Evolutionary conservation across 2,888 invertebrate genomes (phyloP).

Genomic region (Micropterix aruncella): DNA sequence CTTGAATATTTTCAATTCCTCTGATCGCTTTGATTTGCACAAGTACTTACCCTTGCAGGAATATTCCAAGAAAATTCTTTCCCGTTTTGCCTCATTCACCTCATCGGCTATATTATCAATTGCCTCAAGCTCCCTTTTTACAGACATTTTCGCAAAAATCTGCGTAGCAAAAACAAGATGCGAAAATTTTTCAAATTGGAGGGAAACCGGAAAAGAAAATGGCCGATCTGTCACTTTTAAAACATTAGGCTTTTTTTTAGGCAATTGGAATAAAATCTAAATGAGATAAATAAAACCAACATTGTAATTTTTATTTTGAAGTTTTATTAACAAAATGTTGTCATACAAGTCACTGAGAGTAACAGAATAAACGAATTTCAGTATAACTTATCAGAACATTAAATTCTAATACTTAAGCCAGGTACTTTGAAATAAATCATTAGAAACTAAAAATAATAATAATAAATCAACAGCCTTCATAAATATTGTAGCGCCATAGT

Average conservation of each 20-base stretch:
- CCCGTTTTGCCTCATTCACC: background rate
- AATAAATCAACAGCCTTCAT: background rate
- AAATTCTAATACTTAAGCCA: slow-evolving; percentile 37
- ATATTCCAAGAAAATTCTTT: background rate
- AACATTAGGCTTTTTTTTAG: too few relatives aligned
- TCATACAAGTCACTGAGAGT: slow-evolving; percentile 36
- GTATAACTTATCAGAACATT: slow-evolving; percentile 31
- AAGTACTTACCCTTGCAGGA: background rate
- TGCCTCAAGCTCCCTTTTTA: background rate
- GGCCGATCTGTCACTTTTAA: too few relatives aligned
- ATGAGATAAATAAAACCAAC: too few relatives aligned
- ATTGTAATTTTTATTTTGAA: background rate
- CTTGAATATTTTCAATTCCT: background rate
- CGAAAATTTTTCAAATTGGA: background rate
- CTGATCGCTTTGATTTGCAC: background rate
- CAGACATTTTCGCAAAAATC: background rate
- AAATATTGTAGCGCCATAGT: too few relatives aligned
- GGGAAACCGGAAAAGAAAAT: too few relatives aligned
- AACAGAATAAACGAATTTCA: slow-evolving; percentile 38
- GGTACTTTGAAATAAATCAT: slow-evolving; percentile 23
- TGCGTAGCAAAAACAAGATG: background rate
- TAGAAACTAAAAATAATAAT: background rate
- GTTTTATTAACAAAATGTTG: slow-evolving; percentile 41
- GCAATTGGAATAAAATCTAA: too few relatives aligned
- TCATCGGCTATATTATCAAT: background rate